Evolutionary conservation across 1,140 invertebrate genomes (phyloP).

Genomic region (Drosophila lini): DNA sequence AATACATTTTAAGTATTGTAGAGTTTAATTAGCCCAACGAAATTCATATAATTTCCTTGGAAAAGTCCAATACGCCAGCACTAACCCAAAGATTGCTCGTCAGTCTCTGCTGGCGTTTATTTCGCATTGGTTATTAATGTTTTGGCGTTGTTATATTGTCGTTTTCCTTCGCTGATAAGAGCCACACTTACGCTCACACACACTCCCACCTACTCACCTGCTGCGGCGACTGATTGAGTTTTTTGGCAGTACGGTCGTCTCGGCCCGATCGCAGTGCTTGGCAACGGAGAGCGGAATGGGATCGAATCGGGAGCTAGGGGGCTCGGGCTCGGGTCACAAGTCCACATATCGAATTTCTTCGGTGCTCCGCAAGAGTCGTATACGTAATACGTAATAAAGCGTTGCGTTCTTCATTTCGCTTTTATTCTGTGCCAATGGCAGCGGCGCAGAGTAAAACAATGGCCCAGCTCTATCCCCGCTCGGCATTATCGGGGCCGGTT

Average conservation of each 20-base stretch:
- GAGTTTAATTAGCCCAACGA: not conserved
- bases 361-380: conserved; percentile 27
- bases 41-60: not conserved
- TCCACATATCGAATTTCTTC: conserved; percentile 70
- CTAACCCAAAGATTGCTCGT: conserved; percentile 10
- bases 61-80: not conserved
- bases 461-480: conserved; percentile 37
- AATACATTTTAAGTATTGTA: too few relatives aligned
- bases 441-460: conserved; percentile 47
- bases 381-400: conserved; percentile 71
- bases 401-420: conserved; percentile 30
- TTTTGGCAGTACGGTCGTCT: conserved; percentile 44
- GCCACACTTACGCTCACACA: conserved; percentile 10
- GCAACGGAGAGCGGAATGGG: conserved; percentile 31
- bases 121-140: conserved; percentile 72
- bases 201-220: conserved; percentile 23
- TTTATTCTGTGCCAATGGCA: conserved; percentile 29
- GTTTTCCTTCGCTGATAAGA: conserved; percentile 77
- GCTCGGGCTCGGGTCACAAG: conserved; percentile 61
- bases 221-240: conserved; percentile 44
- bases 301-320: not conserved
- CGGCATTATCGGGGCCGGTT: conserved; percentile 56
- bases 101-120: conserved; percentile 47
- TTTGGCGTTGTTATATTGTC: conserved; percentile 66
- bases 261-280: conserved; percentile 49